A percentile compares a stretch with the other conserved stretches of the same genome.
phyloP scores from a whole-genome alignment of 2,113 vertebrate species.

The Benitochromis conjunctus region DNA sequence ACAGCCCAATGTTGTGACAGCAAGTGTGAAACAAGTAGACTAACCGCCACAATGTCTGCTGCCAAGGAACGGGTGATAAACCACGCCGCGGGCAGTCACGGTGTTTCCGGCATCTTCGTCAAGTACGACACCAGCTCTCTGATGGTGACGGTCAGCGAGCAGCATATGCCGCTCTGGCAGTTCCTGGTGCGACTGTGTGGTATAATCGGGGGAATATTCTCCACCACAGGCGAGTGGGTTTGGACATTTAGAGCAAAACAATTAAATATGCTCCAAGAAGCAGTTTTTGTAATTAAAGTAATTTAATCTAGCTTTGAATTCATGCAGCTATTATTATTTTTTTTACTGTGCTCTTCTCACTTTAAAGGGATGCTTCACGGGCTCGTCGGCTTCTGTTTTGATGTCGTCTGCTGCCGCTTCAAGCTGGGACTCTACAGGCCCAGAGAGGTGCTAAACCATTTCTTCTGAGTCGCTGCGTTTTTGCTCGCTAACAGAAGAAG shows the following conservation, averaged over 20 bases:
- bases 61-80: slow-evolving; percentile 90
- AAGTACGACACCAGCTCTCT: slow-evolving; percentile 96
- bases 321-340: neutral
- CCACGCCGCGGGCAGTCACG: slow-evolving; percentile 93
- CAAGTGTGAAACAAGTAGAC: neutral
- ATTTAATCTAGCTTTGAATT: neutral
- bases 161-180: slow-evolving; percentile 96
- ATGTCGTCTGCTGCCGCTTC: slow-evolving; percentile 89
- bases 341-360: neutral
- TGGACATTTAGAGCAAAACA: neutral
- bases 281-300: neutral
- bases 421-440: slow-evolving; percentile 79
- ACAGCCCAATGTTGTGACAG: neutral
- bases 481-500: neutral
- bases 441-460: slow-evolving; percentile 68
- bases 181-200: slow-evolving; percentile 94
- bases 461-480: neutral
- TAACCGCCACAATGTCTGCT: neutral
- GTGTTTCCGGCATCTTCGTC: slow-evolving; percentile 95
- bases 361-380: slow-evolving; percentile 88
- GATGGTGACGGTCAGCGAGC: slow-evolving; percentile 94
- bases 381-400: slow-evolving; percentile 85
- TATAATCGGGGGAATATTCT: slow-evolving; percentile 94
- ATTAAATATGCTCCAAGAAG: neutral
- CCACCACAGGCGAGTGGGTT: slow-evolving; percentile 84